A percentile compares a stretch with the other conserved stretches of the same genome.
Evolutionary conservation across 2,888 invertebrate species (phyloP).

Genomic region (Tryphoninae sp.): DNA sequence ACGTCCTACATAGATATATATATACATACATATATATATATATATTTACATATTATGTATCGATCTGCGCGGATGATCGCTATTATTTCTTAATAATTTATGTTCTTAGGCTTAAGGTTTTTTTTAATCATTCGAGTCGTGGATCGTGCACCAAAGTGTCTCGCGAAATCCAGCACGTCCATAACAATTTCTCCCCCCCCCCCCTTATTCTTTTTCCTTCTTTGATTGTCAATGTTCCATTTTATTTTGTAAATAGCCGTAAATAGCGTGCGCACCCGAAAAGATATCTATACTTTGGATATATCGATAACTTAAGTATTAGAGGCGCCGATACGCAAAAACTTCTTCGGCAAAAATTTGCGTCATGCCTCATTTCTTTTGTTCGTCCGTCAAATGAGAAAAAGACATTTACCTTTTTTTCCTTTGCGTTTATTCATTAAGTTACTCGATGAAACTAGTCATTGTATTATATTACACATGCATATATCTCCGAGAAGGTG

Average conservation of each 20-base stretch:
- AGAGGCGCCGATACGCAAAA: conserved; percentile 33
- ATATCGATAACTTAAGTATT: conserved; percentile 56
- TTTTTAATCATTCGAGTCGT: conserved; percentile 52
- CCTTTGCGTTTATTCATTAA: conserved; percentile 61
- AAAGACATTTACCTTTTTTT: conserved; percentile 51
- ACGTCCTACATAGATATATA: conserved; percentile 59
- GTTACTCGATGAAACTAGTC: conserved; percentile 71
- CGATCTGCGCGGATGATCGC: conserved; percentile 54
- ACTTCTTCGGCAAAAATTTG: conserved; percentile 15
- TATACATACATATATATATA: conserved; percentile 28
- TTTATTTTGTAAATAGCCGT: conserved; percentile 55
- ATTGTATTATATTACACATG: conserved; percentile 69
- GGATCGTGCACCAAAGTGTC: conserved; percentile 74
- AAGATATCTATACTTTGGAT: conserved; percentile 33
- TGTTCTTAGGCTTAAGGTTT: conserved; percentile 58
- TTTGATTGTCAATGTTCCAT: conserved; percentile 41
- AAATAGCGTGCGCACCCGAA: conserved; percentile 29
- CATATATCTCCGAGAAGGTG: conserved; percentile 64
- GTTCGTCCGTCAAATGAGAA: conserved; percentile 48
- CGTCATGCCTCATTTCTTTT: conserved; percentile 35
- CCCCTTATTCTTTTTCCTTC: conserved; percentile 60
- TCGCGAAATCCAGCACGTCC: conserved; percentile 62
- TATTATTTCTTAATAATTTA: conserved; percentile 63
- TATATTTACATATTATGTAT: conserved; percentile 47
- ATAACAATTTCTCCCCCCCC: conserved; percentile 45